phyloP scores from a whole-genome alignment of 2,113 vertebrate species.

The Mustelus asterias region DNA sequence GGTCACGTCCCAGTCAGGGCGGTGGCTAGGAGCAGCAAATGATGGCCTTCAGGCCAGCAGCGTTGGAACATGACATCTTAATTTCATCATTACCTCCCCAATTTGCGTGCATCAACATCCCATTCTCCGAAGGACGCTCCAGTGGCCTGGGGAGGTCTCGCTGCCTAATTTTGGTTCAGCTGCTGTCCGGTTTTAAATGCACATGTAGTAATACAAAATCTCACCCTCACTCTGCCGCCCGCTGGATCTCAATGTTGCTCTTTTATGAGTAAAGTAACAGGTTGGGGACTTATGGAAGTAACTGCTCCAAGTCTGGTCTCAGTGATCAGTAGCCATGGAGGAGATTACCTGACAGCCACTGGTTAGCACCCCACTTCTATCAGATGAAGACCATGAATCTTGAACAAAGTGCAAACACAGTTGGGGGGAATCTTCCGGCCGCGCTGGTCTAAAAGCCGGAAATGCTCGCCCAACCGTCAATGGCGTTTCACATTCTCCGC shows the following conservation, averaged over 20 bases:
- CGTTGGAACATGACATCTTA: neutral
- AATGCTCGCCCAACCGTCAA: too few species aligned
- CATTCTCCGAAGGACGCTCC: neutral
- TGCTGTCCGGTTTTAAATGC: neutral
- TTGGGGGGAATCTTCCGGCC: neutral
- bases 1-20: neutral
- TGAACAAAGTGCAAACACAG: neutral
- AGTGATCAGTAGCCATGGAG: neutral
- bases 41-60: neutral
- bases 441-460: too few species aligned
- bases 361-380: neutral
- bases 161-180: neutral
- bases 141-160: neutral
- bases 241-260: neutral
- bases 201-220: neutral
- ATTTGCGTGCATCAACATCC: neutral
- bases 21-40: neutral
- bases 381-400: neutral
- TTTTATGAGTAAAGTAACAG: neutral
- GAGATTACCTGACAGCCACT: neutral
- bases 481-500: too few species aligned
- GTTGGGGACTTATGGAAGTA: neutral
- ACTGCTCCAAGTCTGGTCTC: neutral
- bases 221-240: neutral
- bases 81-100: neutral